Base-by-base conservation (phyloP, 1,140 invertebrate species). In the Drosophila cardini region DNA sequence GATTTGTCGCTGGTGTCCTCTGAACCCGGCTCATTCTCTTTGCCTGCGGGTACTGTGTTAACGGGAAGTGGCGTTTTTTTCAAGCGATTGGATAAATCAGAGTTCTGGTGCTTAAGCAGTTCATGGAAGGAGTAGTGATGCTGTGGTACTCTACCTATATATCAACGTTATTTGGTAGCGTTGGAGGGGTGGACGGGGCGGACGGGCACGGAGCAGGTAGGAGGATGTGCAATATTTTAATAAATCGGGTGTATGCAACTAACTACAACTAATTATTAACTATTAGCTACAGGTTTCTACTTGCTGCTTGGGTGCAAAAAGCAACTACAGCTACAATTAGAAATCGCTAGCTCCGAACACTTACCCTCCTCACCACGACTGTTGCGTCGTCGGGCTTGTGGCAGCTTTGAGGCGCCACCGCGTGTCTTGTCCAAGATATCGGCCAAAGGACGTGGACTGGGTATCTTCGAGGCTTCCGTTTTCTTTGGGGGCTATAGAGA, bases 61-160 rank as follows among this genome's bases (percentile, higher is more conserved):
- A 89, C 80, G 77, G 84, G 84, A 89, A 87, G 61, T 80, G 71
- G 73, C 78, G 84, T 81, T 91, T 84, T 91, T 85, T 90, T 91
- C 73, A 87, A 60, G 65, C 84, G 84, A 65, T 84, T 89, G 70
- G 76, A 68, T 91, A 86, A 86, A 86, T 91, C 90, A 73, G 90
- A 91, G 71, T 91, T 91, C 90, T 86, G 87, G 87, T 89, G 84
- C 84, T 89, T 89, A 89, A 87, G 84, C 80, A 89, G 76, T 87
- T 86, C 84, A 80, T 86, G 83, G 80, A 86, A 86, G 83, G 83
- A 86, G 83, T 86, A 86, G 78, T 89, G 81, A 81, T 86, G 83
- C 76, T 86, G 83, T 77, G 84, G 72, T 75, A 77, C 87, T 80
- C 83, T 86, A 86, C 83, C 83, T 86, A 70, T 79, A 73, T 61